These are phyloP conservation scores for Drosophila obscura DNA, from an alignment of 1,140 invertebrate species.

Conservation along the genomic window DNA sequence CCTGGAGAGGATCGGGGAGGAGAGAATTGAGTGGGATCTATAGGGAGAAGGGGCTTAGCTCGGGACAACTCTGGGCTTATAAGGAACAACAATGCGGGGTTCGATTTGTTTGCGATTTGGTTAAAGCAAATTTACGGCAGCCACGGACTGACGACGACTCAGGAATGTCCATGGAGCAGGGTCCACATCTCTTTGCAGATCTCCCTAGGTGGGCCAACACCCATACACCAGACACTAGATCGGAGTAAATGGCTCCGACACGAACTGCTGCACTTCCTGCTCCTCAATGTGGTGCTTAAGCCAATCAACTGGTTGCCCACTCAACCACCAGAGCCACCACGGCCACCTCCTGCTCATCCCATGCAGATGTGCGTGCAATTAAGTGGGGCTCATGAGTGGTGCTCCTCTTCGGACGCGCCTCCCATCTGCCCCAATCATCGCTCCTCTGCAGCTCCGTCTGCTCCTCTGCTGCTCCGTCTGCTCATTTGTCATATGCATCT, in stretches of 20 bases:
- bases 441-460: conserved; percentile 19
- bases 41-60: too few species aligned
- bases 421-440: not conserved
- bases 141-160: conserved; percentile 12
- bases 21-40: not conserved
- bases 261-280: conserved; percentile 7
- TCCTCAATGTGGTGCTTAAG: conserved; percentile 1
- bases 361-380: conserved; percentile 49
- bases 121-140: conserved; percentile 65
- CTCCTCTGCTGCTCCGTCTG: conserved; percentile 12
- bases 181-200: conserved; percentile 25
- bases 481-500: conserved; percentile 59
- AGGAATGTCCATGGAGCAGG: conserved; percentile 30
- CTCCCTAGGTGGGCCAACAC: conserved; percentile 55
- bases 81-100: conserved; percentile 63
- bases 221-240: conserved; percentile 4
- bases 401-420: conserved; percentile 4
- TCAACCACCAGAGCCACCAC: not conserved
- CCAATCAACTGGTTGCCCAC: conserved; percentile 4
- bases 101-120: conserved; percentile 78
- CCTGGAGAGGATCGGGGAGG: conserved; percentile 1
- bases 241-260: conserved; percentile 26
- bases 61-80: conserved; percentile 39
- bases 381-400: conserved; percentile 39
- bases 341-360: not conserved